Evolutionary conservation across 23 tunicate genomes (phyloP).

Genomic region (Diplosoma virens): DNA sequence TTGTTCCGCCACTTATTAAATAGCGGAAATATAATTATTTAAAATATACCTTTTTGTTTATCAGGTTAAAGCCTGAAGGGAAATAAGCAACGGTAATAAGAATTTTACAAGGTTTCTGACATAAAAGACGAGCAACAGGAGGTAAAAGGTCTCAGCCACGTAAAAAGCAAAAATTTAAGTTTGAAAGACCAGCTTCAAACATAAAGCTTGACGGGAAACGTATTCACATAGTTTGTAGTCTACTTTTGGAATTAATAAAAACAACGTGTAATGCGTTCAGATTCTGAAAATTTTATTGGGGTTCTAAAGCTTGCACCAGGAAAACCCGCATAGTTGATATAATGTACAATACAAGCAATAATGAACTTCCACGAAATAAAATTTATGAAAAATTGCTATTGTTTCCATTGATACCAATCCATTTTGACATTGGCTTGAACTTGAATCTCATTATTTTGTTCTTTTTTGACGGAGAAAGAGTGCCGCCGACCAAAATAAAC

Average conservation of each 20-base stretch:
- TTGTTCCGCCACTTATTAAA: too few species aligned
- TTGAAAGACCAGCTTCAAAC: conserved; percentile 89
- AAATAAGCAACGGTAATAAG: conserved; percentile 78
- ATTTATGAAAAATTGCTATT: conserved; percentile 89
- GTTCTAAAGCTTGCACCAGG: conserved; percentile 73
- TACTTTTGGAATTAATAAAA: conserved; percentile 90
- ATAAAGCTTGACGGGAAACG: conserved; percentile 76
- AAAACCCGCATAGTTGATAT: conserved; percentile 92
- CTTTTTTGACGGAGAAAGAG: too few species aligned
- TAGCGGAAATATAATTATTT: too few species aligned
- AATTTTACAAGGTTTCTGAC: conserved; percentile 93
- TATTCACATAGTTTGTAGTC: conserved; percentile 89
- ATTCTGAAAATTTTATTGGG: conserved; percentile 94
- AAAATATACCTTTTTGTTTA: conserved; percentile 2
- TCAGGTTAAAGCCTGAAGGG: neutral
- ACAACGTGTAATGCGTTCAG: conserved; percentile 77
- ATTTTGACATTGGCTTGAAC: conserved; percentile 84
- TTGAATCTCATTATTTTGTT: too few species aligned
- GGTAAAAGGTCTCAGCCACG: conserved; percentile 93
- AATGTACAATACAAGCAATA: conserved; percentile 90
- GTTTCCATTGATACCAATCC: conserved; percentile 73
- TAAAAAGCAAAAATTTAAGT: conserved; percentile 87
- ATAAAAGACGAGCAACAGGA: conserved; percentile 93
- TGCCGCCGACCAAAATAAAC: too few species aligned
- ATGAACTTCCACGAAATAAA: conserved; percentile 92